Evolutionary conservation across 1,140 invertebrate genomes (phyloP).

Genomic region (Antheraea pernyi): DNA sequence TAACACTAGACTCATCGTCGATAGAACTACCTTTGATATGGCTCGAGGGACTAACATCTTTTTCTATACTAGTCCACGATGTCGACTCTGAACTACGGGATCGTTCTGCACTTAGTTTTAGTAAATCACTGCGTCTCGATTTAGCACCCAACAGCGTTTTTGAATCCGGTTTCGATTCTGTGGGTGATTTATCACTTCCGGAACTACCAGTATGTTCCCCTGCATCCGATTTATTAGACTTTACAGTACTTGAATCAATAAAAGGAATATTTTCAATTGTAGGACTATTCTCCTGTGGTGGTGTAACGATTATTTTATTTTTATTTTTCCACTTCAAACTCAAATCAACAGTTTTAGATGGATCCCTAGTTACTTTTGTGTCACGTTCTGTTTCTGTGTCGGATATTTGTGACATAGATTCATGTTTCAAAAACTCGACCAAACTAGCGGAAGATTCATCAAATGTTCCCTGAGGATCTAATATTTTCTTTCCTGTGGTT

Average conservation of each 20-base stretch:
- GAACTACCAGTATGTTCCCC: slow-evolving; percentile 72
- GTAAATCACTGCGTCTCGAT: slow-evolving; percentile 72
- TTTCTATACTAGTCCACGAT: slow-evolving; percentile 82
- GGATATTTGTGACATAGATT: slow-evolving; percentile 65
- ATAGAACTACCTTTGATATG: slow-evolving; percentile 82
- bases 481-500: slow-evolving; percentile 38
- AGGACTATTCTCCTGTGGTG: slow-evolving; percentile 77
- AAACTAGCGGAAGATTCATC: slow-evolving; percentile 75
- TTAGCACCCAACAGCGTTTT: slow-evolving; percentile 71
- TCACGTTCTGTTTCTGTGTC: slow-evolving; percentile 62
- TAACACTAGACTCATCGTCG: slow-evolving; percentile 88
- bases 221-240: slow-evolving; percentile 66
- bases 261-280: slow-evolving; percentile 75
- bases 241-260: slow-evolving; percentile 67
- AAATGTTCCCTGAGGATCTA: slow-evolving; percentile 74
- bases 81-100: slow-evolving; percentile 84
- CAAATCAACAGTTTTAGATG: slow-evolving; percentile 48
- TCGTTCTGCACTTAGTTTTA: slow-evolving; percentile 82
- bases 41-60: slow-evolving; percentile 80
- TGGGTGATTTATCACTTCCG: slow-evolving; percentile 69
- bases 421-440: slow-evolving; percentile 73
- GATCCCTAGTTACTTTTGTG: slow-evolving; percentile 36
- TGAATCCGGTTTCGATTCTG: slow-evolving; percentile 59
- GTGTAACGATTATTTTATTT: slow-evolving; percentile 78
- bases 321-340: slow-evolving; percentile 74